Evolutionary conservation across 2,113 vertebrate genomes (phyloP), one percentile per base, ranked within the genome.

Genomic region (Notechis scutatus): DNA sequence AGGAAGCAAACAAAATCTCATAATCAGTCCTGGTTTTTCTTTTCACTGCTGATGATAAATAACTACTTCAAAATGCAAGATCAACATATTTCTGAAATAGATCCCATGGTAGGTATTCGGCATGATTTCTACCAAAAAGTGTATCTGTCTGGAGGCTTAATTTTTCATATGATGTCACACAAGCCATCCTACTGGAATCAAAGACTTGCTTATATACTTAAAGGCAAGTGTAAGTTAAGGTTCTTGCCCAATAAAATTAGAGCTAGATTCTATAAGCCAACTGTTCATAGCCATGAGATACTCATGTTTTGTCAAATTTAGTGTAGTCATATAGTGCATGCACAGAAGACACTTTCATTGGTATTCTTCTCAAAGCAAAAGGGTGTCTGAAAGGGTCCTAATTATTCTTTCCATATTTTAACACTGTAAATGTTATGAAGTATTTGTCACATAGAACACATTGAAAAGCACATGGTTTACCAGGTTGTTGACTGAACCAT

Each of bases 381-480:
- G 6, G 6, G 7, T 81, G 18, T 81, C 34, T 81, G 3, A 42
- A 81, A 42, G 34, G 74, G 18, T 81, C 34, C 69, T 81, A 20
- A 39, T 39, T 81, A 81, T 81, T 57, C 45, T 47, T 23, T 21
- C 29, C 20, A 42, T n/a, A 81, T 18, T 81, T 81, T 39, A 59
- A 55, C 47, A 93, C 55, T 92, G 11, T 47, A 91, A 39, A 47
- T 42, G 24, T 89, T 34, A 57, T 20, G 15, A 29, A 87, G 55
- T 64, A 74, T 10, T 52, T 88, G 86, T 45, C 23, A 94, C 18
- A 12, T n/a, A 91, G 69, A 94, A 91, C 18, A 42, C 18, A 81
- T 42, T 42, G 89, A 91, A 0, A 20, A 91, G 93, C 42, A 3
- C 26, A 94, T 14, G 54, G 45, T 95, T 96, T 96, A 97, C 96